Conservation (phyloP, 1,140 invertebrate genomes). For the Drosophila kurseongensis region DNA sequence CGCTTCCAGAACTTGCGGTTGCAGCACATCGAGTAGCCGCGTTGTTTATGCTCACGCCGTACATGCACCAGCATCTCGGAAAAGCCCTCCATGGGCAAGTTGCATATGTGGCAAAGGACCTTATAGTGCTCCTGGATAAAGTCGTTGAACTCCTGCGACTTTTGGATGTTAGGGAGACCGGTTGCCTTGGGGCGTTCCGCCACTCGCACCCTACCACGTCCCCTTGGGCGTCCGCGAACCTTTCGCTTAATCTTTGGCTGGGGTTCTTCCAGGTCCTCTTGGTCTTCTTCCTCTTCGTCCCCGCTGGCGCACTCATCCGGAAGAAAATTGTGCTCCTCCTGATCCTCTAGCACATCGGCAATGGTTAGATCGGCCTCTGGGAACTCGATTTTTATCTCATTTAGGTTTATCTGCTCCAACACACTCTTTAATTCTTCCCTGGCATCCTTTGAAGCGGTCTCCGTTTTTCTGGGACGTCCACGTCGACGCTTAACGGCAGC, state of each 20-base stretch:
- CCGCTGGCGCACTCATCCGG: constrained; percentile 20
- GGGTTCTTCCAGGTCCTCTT: not conserved
- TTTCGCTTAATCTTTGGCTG: constrained; percentile 21
- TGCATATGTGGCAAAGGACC: constrained; percentile 59
- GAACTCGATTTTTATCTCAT: constrained; percentile 73
- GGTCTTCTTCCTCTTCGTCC: not conserved
- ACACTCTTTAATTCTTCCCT: constrained; percentile 58
- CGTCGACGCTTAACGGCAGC: constrained; percentile 62
- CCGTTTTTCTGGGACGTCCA: constrained; percentile 63
- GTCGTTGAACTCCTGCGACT: constrained; percentile 66
- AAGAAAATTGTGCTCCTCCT: constrained; percentile 38
- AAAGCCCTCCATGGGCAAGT: constrained; percentile 45
- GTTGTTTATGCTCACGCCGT: constrained; percentile 60
- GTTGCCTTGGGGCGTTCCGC: constrained; percentile 6
- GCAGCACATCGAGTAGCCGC: constrained; percentile 64
- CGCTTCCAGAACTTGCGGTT: constrained; percentile 64
- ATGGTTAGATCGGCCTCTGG: constrained; percentile 68
- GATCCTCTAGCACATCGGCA: constrained; percentile 68
- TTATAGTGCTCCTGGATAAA: constrained; percentile 64
- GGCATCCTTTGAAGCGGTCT: constrained; percentile 16
- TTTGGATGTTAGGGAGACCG: constrained; percentile 34
- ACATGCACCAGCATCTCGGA: constrained; percentile 50
- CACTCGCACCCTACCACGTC: constrained; percentile 1
- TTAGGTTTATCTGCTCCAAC: constrained; percentile 69
- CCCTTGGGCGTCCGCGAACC: constrained; percentile 18